Percentiles rank a stretch among this genome's conserved stretches.
These are phyloP conservation scores for Antennarius striatus DNA, from an alignment of 2,113 vertebrate genomes.

Conservation along the genomic window DNA sequence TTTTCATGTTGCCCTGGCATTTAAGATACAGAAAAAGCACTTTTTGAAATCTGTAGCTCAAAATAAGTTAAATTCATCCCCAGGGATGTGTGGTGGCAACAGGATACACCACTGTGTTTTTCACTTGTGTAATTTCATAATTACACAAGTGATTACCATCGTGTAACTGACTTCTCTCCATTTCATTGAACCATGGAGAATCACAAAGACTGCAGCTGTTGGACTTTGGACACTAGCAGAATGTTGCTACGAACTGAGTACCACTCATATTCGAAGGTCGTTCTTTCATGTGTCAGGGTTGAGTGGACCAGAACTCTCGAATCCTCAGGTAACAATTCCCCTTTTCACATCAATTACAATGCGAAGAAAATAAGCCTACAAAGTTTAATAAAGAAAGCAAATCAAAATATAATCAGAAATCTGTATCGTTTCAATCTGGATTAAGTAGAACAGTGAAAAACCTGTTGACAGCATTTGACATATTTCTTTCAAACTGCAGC, in stretches of 20 bases:
- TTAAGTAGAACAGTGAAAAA: too few species aligned
- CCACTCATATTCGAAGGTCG: slow-evolving; percentile 13
- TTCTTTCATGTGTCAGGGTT: slow-evolving; percentile 19
- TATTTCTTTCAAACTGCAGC: too few species aligned
- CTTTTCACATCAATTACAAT: too few species aligned
- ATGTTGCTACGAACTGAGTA: slow-evolving; percentile 44
- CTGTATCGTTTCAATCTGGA: too few species aligned
- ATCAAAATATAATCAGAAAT: too few species aligned
- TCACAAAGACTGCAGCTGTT: slow-evolving; percentile 43
- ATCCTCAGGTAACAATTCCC: too few species aligned
- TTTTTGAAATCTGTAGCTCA: slow-evolving; percentile 67
- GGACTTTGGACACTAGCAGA: slow-evolving; percentile 24
- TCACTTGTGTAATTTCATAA: slow-evolving; percentile 63
- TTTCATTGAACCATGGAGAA: slow-evolving; percentile 62
- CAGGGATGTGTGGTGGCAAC: slow-evolving; percentile 37
- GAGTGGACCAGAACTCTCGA: too few species aligned
- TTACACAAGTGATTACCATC: too few species aligned
- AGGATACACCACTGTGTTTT: slow-evolving; percentile 51
- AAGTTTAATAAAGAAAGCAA: too few species aligned
- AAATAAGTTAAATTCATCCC: slow-evolving; percentile 43
- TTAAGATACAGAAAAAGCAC: slow-evolving; percentile 58
- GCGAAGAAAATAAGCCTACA: too few species aligned
- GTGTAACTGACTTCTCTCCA: slow-evolving; percentile 55
- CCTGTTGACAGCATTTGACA: too few species aligned
- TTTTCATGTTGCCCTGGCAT: slow-evolving; percentile 71